Evolutionary conservation across 2,797 vertebrate species (phyloP), one percentile per base, ranked within the genome.

Genomic region (Trematomus bernacchii): DNA sequence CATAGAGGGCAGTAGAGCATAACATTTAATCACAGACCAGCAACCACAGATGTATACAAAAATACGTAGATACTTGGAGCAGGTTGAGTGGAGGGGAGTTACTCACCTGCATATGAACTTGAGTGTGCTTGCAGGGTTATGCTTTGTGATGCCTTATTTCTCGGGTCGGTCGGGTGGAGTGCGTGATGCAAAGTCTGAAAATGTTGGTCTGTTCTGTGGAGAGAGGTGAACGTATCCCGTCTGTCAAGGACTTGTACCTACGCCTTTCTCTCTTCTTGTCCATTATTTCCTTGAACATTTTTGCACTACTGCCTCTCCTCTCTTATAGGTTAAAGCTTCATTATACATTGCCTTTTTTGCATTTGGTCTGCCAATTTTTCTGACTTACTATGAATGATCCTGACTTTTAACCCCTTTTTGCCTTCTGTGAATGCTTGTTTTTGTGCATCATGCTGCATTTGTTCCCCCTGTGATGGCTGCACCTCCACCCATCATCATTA

Each of bases 1-100:
- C 37, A 57, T 71, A 92, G 92, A 83, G 90, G 91, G 91, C 92
- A 92, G 91, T 91, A 90, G 77, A 91, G 80, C 73, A 88, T n/a
- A 87, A 90, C 77, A 64, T 78, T 77, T 76, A 30, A 43, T 71
- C 55, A 78, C 47, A 47, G 18, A 15, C 53, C 13, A 15, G 3
- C 60, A 50, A 16, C 16, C 71, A 77, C 72, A 76, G 71, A 64
- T 27, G 27, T 61, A 64, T 10, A 76, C 46, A 63, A 12, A 53
- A 19, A 69, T 65, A 70, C 74, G 53, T 6, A n/a, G 42, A 57
- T 63, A 65, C 61, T 19, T 73, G 75, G 65, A 78, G 71, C 57
- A 6, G n/a, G 68, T 73, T 72, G 64, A 84, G 71, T 79, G 13
- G 84, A 82, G 66, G 67, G 71, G 78, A 87, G 85, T 82, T 81